Evolutionary conservation across 2,797 vertebrate species (phyloP), one percentile per base, ranked within the genome.

Genomic region (Staurois parvus): DNA sequence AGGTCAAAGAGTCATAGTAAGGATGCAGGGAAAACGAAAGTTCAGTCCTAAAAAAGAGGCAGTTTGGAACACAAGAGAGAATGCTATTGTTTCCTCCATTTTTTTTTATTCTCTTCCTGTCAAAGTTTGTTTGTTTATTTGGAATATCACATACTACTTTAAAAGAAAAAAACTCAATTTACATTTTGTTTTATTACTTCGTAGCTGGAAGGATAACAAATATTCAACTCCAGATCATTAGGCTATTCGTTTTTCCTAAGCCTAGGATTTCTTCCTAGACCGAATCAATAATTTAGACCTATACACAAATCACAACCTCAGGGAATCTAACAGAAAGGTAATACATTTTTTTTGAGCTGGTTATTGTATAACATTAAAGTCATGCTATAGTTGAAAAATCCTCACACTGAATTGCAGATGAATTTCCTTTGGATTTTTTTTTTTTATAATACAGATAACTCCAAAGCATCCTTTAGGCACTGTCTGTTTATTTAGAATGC

Each of bases 371-470:
- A 76, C 59, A 74, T 74, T 80, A 80, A 85, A 85, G 72, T 69
- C 66, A 68, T 40, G 45, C 48, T 66, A 81, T 66, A 28, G 70
- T 48, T 32, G 72, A 68, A 74, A 85, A 85, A 68, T 73, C 7
- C 74, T 24, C 45, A 84, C 88, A 88, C 90, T 89, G 76, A 88
- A 87, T 88, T 86, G 80, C 79, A 90, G 87, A 89, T 87, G 17
- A 52, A 76, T 19, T 19, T 88, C 11, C 62, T 87, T 72, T 85
- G 0, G 0, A 34, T 69, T 76, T 28, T 66, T n/a, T 66, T 37
- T 37, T 28, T 28, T 34, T 87, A 80, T 88, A 83, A 84, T 59
- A 26, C 26, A 79, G 74, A 72, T 1, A 52, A 87, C 12, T 56
- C 69, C 9, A 5, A 72, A 84, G 45, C 48, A 30, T 86, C 30